phyloP scores from a whole-genome alignment of 2,888 invertebrate genomes.

The Tenthredo notha region DNA sequence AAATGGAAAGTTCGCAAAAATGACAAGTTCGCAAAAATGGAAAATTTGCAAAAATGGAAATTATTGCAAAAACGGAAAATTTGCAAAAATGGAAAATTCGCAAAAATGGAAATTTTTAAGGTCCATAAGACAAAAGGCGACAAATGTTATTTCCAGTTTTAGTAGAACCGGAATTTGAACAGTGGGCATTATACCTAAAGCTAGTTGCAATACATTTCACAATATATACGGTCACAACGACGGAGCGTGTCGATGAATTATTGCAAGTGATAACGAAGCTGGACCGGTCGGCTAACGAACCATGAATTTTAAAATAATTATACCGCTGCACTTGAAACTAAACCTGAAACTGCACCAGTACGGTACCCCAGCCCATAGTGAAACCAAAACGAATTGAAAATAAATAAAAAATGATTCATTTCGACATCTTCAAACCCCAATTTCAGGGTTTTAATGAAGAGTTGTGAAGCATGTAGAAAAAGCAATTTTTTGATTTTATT shows the following conservation, averaged over 20 bases:
- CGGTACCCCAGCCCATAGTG: too few relatives aligned
- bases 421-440: background rate
- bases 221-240: background rate
- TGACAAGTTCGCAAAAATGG: too few relatives aligned
- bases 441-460: background rate
- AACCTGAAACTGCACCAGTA: background rate
- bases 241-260: slow-evolving; percentile 43
- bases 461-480: background rate
- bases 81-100: too few relatives aligned
- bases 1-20: too few relatives aligned
- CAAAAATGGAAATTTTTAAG: background rate
- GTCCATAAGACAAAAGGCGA: background rate
- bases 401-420: background rate
- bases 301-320: slow-evolving; percentile 46
- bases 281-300: slow-evolving; percentile 38
- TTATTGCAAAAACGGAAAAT: too few relatives aligned
- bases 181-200: background rate
- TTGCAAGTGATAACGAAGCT: slow-evolving; percentile 46
- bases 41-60: background rate
- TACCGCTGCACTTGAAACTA: background rate
- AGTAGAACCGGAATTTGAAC: slow-evolving; percentile 1
- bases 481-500: background rate
- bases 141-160: background rate
- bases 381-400: background rate
- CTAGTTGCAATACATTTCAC: background rate